Evolutionary conservation across 1,140 invertebrate genomes (phyloP).

Genomic region (Listronotus bonariensis): DNA sequence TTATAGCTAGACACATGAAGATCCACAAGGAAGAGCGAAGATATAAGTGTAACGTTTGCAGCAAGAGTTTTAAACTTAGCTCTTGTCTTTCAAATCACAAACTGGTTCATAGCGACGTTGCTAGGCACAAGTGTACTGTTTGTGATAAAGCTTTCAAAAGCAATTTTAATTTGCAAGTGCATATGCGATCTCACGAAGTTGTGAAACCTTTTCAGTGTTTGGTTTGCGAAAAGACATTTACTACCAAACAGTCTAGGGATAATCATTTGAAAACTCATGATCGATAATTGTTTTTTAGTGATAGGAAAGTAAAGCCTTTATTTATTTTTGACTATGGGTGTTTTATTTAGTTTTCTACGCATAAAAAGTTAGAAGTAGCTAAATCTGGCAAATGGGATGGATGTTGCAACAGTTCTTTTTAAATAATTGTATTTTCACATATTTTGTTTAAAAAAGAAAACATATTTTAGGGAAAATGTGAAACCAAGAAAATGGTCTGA

Average conservation of each 20-base stretch:
- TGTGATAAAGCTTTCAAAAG: conserved; percentile 55
- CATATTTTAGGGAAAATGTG: too few species aligned
- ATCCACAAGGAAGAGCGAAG: conserved; percentile 17
- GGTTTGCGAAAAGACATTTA: conserved; percentile 60
- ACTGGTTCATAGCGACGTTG: conserved; percentile 72
- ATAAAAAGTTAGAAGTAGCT: too few species aligned
- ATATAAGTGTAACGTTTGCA: conserved; percentile 21
- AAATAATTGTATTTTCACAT: too few species aligned
- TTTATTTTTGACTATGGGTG: too few species aligned
- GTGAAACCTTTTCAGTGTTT: conserved; percentile 70
- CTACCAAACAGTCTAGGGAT: conserved; percentile 36
- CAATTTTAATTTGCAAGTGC: conserved; percentile 45
- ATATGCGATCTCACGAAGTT: conserved; percentile 72
- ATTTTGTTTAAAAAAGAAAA: too few species aligned
- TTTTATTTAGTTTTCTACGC: too few species aligned
- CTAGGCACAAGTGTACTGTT: conserved; percentile 66
- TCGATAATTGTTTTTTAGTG: background rate
- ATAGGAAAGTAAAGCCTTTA: too few species aligned
- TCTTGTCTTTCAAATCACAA: conserved; percentile 51
- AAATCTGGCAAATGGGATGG: too few species aligned
- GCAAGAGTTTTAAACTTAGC: conserved; percentile 17
- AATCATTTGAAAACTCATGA: conserved; percentile 35
- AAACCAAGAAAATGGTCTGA: too few species aligned
- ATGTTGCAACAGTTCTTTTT: too few species aligned
- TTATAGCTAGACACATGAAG: conserved; percentile 14